Evolutionary conservation across 2,797 vertebrate genomes (phyloP), one percentile per base, ranked within the genome.

Genomic region (Heterohyrax brucei): DNA sequence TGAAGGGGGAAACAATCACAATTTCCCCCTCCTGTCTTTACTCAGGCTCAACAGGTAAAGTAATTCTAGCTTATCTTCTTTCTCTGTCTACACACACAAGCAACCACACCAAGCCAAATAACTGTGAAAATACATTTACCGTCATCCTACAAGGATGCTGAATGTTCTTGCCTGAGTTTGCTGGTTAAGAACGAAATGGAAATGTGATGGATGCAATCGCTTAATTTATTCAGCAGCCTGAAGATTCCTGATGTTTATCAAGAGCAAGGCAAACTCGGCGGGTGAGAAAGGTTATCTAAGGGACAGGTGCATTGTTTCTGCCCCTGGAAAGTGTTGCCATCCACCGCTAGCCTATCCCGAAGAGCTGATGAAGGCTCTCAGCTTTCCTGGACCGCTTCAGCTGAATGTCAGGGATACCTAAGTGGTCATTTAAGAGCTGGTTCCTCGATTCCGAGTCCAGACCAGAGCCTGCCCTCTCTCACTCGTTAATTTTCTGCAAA

Each of bases 161-260:
- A 53, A 30, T 44, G 50, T 5, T 33, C 79, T 18, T 76, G 5
- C 91, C 90, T 53, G 83, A 82, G 53, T 75, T 44, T 83, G 66
- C 53, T 86, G 72, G 90, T 73, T 75, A 66, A 56, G 33, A 92
- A 81, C 26, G 9, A 96, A 90, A 72, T 89, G 61, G 59, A 85
- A 79, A 30, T 21, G 83, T 89, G 93, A 78, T 92, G 61, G 94
- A 93, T 92, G 89, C 50, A 72, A 91, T 77, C 10, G 84, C 86
- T 86, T 96, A 64, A 79, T 92, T 94, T 93, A 95, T 86, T 95
- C 78, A 93, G 70, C 92, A 96, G 93, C 64, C 50, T 75, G 92
- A 95, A 96, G 96, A 97, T 97, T 96, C 89, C 93, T 84, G 95
- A 97, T 98, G 93, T 84, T 96, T 97, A 98, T 98, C 98, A 26